Evolutionary conservation across 2,888 invertebrate species (phyloP), one percentile per base, ranked within the genome.

Genomic region (Chrysodeixis includens): DNA sequence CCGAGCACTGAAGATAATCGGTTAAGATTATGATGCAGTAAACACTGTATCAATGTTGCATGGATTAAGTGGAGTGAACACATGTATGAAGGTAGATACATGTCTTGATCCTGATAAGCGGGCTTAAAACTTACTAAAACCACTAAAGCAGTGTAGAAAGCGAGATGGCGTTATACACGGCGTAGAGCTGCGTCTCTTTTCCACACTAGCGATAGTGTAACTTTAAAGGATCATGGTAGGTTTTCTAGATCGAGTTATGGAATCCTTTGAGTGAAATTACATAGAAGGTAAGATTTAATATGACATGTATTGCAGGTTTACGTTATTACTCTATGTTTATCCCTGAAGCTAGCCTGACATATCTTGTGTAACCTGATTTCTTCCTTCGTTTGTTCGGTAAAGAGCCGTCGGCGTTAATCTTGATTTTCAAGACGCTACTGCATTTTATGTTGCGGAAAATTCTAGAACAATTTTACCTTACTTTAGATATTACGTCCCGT

Each of bases 21-120:
- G 77, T 79, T 79, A 59, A 74, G 80, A 79, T 79, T 70, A 77
- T 64, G 61, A 62, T 56, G 74, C 67, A 55, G 77, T 79, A 72
- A 72, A 72, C 80, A 67, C 53, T 60, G 30, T 66, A 69, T 74
- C 70, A 71, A 60, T 66, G 68, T 58, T 74, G 58, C 61, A 65
- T 64, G 71, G 71, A 72, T 68, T 77, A 77, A 68, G 66, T 74
- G 61, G 64, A 66, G 66, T 58, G 61, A 65, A 56, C 64, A 58
- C 22, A 61, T 66, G 61, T 46, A 30, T 35, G 56, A 57, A n/a
- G 56, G 26, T 62, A 59, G 30, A 44, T 18, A 51, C 49, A 56
- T 20, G 20, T 20, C 26, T 10, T 18, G 35, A 69, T 74, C 20
- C 60, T 49, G 66, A 71, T 71, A 62, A 71, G 54, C 20, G 2